Evolutionary conservation across 2,113 vertebrate genomes (phyloP).

Genomic region (Lamprologus sp.): DNA sequence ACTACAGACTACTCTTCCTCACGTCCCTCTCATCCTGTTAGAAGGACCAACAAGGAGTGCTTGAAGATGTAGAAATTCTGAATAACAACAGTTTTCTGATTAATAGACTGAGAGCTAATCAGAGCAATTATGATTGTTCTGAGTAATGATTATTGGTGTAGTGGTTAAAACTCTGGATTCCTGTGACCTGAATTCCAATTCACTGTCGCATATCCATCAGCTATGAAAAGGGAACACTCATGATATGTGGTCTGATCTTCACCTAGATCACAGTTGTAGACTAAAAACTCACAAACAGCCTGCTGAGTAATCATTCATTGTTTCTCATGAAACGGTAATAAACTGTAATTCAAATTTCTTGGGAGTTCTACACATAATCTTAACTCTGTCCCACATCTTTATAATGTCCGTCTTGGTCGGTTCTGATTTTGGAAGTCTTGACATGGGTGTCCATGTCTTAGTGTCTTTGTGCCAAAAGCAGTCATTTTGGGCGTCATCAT

Average conservation of each 20-base stretch:
- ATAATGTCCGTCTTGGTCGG: neutral
- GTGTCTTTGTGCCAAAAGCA: neutral
- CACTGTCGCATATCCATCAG: neutral
- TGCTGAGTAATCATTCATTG: neutral
- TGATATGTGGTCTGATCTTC: neutral
- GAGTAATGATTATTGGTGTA: neutral
- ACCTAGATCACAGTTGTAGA: fast-evolving
- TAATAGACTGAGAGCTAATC: neutral
- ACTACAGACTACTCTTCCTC: neutral
- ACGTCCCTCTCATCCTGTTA: neutral
- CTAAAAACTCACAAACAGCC: neutral
- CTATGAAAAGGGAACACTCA: neutral
- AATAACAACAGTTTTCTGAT: neutral
- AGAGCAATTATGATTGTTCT: neutral
- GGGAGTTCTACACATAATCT: neutral
- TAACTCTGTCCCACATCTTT: neutral
- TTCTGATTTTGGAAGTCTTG: neutral
- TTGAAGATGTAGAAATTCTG: neutral
- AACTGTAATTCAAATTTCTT: neutral
- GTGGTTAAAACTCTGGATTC: neutral
- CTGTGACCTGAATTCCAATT: neutral
- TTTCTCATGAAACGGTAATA: neutral
- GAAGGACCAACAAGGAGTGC: neutral
- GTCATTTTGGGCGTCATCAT: neutral
- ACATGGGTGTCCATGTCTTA: neutral